These are phyloP conservation scores for Hydrocynus forskahlii DNA, from an alignment of 2,797 vertebrate genomes.

Conservation along the genomic window DNA sequence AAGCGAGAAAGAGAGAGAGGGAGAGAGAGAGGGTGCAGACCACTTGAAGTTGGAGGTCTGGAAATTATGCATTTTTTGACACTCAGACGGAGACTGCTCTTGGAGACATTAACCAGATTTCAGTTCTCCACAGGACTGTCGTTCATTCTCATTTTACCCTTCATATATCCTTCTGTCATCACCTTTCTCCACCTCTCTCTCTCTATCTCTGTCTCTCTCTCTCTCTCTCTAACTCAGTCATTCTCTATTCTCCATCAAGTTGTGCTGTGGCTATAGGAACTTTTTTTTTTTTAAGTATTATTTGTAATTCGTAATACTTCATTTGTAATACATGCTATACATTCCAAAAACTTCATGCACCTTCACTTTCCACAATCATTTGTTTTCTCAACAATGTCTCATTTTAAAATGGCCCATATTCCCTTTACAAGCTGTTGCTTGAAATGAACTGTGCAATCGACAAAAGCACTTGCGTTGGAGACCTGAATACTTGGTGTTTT, in stretches of 20 bases:
- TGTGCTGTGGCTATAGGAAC: neutral
- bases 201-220: neutral
- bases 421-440: neutral
- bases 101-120: constrained; percentile 53
- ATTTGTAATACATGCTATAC: neutral
- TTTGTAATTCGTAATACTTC: neutral
- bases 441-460: neutral
- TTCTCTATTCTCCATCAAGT: neutral
- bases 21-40: constrained; percentile 10
- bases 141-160: constrained; percentile 20
- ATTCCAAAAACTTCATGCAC: neutral
- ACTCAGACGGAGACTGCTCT: constrained; percentile 40
- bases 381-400: neutral
- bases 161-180: neutral
- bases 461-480: no score
- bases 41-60: constrained; percentile 49
- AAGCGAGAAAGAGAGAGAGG: constrained; percentile 17
- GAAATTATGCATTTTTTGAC: constrained; percentile 58
- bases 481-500: neutral
- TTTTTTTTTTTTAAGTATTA: neutral
- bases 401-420: no score
- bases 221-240: neutral
- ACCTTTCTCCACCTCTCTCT: neutral
- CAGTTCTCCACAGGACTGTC: constrained; percentile 26
- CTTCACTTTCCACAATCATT: no score